Percentiles rank a stretch among this genome's conserved stretches.
phyloP scores from a whole-genome alignment of 2,113 vertebrate species.

The Rhinoptilus africanus region DNA sequence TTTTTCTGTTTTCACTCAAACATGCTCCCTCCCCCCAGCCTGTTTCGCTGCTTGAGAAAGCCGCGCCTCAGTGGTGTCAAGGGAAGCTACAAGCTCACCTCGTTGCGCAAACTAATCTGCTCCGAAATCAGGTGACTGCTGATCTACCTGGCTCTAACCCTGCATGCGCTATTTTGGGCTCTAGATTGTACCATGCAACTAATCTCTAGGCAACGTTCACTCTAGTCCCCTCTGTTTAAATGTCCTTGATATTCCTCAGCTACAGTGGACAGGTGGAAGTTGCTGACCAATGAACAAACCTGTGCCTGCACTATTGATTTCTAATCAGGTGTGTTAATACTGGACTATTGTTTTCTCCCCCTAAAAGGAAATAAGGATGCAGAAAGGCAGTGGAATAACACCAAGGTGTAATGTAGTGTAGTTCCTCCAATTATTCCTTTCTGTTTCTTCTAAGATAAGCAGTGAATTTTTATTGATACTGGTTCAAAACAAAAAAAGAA shows the following conservation, averaged over 20 bases:
- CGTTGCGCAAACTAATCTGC: slow-evolving; percentile 98
- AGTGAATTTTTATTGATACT: neutral
- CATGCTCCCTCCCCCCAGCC: slow-evolving; percentile 78
- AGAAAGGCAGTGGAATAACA: neutral
- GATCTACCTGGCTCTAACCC: slow-evolving; percentile 71
- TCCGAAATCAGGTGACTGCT: slow-evolving; percentile 95
- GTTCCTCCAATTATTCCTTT: neutral
- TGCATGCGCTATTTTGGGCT: slow-evolving; percentile 71
- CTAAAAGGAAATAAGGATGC: neutral
- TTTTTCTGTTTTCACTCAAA: slow-evolving; percentile 41
- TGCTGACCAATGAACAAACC: neutral
- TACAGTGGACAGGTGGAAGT: neutral
- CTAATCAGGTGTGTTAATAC: neutral
- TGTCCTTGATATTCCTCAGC: neutral
- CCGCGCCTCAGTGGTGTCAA: slow-evolving; percentile 98
- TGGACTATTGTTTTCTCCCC: neutral
- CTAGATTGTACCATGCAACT: neutral
- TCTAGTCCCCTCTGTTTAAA: neutral
- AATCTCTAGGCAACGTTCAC: slow-evolving; percentile 48
- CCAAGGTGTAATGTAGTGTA: neutral
- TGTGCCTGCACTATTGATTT: neutral
- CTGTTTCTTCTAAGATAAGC: neutral
- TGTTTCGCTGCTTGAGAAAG: slow-evolving; percentile 95
- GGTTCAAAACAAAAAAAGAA: neutral
- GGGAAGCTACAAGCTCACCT: slow-evolving; percentile 98